Percentiles rank a stretch among this genome's conserved stretches.
Conservation (phyloP, 1,140 invertebrate genomes). For the Drosophila tropicalis region DNA sequence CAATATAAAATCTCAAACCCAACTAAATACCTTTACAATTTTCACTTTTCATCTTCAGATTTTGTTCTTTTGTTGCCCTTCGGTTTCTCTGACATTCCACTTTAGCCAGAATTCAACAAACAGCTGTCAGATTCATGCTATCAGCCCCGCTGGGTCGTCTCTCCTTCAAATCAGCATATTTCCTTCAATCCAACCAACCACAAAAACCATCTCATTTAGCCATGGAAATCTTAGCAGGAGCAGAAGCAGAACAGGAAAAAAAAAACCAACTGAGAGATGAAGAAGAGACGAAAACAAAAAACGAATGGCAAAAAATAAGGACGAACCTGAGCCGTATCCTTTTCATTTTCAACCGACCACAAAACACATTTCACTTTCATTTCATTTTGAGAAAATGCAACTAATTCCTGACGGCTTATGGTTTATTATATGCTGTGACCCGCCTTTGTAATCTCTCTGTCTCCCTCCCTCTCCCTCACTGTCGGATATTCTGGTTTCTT, state of each 20-base stretch:
- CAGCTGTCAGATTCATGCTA: conserved; percentile 62
- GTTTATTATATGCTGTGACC: conserved; percentile 62
- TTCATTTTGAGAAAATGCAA: conserved; percentile 77
- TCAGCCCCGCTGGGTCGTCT: conserved; percentile 18
- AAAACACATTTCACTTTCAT: conserved; percentile 78
- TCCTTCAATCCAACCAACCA: conserved; percentile 59
- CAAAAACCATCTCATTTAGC: conserved; percentile 80
- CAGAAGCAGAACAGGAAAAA: conserved; percentile 20
- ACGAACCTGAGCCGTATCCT: conserved; percentile 67
- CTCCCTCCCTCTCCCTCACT: not conserved
- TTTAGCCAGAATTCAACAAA: conserved; percentile 45
- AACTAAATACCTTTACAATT: conserved; percentile 40
- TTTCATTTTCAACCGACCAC: conserved; percentile 75
- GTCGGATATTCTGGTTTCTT: not conserved
- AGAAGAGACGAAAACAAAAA: conserved; percentile 1
- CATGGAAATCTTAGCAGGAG: conserved; percentile 73
- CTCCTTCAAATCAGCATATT: conserved; percentile 49
- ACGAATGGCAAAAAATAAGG: conserved; percentile 2
- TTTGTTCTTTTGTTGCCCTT: conserved; percentile 29
- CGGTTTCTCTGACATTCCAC: conserved; percentile 55
- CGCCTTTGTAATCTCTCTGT: conserved; percentile 3
- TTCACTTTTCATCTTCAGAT: conserved; percentile 52
- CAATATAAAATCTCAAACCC: conserved; percentile 11
- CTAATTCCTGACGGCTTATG: conserved; percentile 79
- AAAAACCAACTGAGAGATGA: conserved; percentile 16